Evolutionary conservation across 2,797 vertebrate species (phyloP).

Genomic region (Fistularia commersonii): DNA sequence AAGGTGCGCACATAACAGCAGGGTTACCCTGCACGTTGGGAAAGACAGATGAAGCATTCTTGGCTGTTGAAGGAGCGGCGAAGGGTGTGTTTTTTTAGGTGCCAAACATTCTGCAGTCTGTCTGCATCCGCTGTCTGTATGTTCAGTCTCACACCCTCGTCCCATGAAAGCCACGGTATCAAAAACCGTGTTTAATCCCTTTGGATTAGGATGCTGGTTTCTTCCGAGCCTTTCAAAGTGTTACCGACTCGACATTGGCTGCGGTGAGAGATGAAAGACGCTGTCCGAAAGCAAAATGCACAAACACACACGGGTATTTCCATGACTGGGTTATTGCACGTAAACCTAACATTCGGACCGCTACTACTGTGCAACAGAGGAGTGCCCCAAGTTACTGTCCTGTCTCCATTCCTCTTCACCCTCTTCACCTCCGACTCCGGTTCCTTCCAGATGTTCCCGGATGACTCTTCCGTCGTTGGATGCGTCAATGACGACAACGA

Average conservation of each 20-base stretch:
- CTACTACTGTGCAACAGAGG: no score
- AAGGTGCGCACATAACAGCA: constrained; percentile 13
- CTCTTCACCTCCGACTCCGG: no score
- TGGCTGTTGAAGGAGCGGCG: constrained; percentile 21
- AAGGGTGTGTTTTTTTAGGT: constrained; percentile 13
- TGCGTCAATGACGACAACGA: no score
- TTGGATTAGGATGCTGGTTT: constrained; percentile 33
- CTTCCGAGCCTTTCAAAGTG: constrained; percentile 18
- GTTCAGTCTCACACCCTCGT: constrained; percentile 3
- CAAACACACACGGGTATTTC: no score
- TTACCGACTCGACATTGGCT: constrained; percentile 17
- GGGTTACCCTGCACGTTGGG: constrained; percentile 65
- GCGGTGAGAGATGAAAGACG: constrained; percentile 26
- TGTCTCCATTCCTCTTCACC: no score
- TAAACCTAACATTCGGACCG: no score
- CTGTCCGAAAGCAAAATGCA: constrained; percentile 1
- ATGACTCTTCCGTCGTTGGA: no score
- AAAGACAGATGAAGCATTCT: constrained; percentile 34
- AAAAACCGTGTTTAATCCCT: constrained; percentile 44
- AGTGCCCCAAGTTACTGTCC: no score
- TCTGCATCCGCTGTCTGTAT: neutral
- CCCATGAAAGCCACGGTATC: constrained; percentile 43
- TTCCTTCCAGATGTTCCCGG: no score
- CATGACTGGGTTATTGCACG: no score
- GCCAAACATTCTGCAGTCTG: constrained; percentile 23